These are phyloP conservation scores for Drosophila persimilis DNA, from an alignment of 1,140 invertebrate species.

Conservation along the genomic window DNA sequence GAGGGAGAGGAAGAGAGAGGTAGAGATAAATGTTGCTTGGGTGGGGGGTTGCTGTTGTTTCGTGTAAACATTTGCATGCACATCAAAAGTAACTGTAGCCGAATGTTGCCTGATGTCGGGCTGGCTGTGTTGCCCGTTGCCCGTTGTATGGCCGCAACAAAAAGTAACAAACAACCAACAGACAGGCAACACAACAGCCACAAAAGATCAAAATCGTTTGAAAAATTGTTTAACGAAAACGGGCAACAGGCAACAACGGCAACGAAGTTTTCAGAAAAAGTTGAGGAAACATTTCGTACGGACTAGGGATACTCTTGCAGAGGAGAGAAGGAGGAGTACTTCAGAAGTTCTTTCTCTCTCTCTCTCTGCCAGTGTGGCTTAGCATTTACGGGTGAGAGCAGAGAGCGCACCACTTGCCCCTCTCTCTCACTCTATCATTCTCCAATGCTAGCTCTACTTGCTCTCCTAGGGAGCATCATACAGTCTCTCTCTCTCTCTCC, in stretches of 20 bases:
- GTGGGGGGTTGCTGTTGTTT: conserved; percentile 26
- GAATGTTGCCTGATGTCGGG: conserved; percentile 14
- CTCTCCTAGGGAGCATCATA: too few species aligned
- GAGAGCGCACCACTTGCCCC: too few species aligned
- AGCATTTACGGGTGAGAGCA: too few species aligned
- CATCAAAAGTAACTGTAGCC: conserved; percentile 57
- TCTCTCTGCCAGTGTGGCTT: too few species aligned
- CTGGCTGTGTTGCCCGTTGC: neutral
- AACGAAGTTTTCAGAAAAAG: neutral
- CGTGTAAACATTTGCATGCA: conserved; percentile 58
- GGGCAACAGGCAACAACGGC: conserved; percentile 17
- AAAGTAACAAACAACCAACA: conserved; percentile 39
- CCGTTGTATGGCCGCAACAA: conserved; percentile 14
- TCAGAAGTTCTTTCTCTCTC: too few species aligned
- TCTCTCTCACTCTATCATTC: too few species aligned
- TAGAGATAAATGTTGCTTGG: neutral
- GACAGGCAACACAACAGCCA: conserved; percentile 32
- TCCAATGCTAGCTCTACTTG: too few species aligned
- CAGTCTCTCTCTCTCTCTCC: too few species aligned
- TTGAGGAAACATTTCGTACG: neutral
- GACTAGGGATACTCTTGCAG: too few species aligned
- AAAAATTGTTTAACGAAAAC: conserved; percentile 49
- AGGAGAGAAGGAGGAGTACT: too few species aligned
- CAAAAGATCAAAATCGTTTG: conserved; percentile 57
- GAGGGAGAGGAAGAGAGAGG: neutral